phyloP scores from a whole-genome alignment of 2,797 vertebrate species.

The Oryzias dopingdopingensis region DNA sequence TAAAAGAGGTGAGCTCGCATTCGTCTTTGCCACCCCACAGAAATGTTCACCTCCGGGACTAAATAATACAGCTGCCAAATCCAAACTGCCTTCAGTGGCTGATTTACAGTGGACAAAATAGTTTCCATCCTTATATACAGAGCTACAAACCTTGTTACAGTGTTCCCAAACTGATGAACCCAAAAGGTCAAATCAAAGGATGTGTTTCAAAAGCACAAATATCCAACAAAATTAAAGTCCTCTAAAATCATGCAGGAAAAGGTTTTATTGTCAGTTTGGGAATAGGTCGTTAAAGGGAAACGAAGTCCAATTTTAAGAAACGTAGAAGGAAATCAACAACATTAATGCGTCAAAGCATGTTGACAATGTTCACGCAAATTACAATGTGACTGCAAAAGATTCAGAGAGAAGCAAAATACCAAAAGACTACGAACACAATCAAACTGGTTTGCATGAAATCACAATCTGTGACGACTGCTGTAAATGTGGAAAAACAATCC shows the following conservation, averaged over 20 bases:
- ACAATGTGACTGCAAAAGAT: slow-evolving; percentile 71
- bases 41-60: slow-evolving; percentile 69
- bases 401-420: slow-evolving; percentile 73
- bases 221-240: slow-evolving; percentile 65
- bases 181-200: slow-evolving; percentile 52
- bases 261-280: slow-evolving; percentile 73
- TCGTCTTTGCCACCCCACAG: slow-evolving; percentile 66
- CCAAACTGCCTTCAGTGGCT: slow-evolving; percentile 89
- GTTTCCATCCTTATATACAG: slow-evolving; percentile 79
- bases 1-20: slow-evolving; percentile 35
- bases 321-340: slow-evolving; percentile 20
- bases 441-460: slow-evolving; percentile 72
- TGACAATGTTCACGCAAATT: slow-evolving; percentile 70
- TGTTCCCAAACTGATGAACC: slow-evolving; percentile 74
- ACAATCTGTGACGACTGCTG: slow-evolving; percentile 67
- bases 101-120: slow-evolving; percentile 69
- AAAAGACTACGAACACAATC: slow-evolving; percentile 75
- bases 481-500: slow-evolving; percentile 63
- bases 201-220: slow-evolving; percentile 65
- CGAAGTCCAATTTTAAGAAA: slow-evolving; percentile 56
- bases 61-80: slow-evolving; percentile 87
- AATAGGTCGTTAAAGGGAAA: slow-evolving; percentile 77
- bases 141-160: slow-evolving; percentile 77
- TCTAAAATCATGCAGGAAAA: slow-evolving; percentile 80
- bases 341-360: slow-evolving; percentile 55